A percentile compares a stretch with the other conserved stretches of the same genome.
These are phyloP conservation scores for Perdita meconis DNA, from an alignment of 2,888 invertebrate genomes.

Conservation along the genomic window DNA sequence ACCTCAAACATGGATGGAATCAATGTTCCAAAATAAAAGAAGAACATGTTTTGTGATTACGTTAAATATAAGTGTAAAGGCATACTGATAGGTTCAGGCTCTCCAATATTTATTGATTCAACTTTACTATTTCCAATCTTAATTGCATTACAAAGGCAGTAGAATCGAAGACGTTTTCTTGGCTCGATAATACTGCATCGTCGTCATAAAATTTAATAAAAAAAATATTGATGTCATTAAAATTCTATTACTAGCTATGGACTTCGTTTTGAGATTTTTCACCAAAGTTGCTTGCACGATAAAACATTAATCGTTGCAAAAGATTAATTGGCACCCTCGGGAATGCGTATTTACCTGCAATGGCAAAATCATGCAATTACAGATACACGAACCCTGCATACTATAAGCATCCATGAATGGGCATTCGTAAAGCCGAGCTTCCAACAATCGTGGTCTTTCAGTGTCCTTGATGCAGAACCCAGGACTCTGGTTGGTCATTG, in stretches of 20 bases:
- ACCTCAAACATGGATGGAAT: no score
- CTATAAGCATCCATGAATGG: slow-evolving; percentile 47
- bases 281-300: neutral
- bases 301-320: slow-evolving; percentile 35
- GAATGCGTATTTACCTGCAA: slow-evolving; percentile 2
- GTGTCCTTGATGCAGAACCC: slow-evolving; percentile 17
- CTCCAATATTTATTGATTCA: no score
- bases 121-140: neutral
- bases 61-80: no score
- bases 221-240: neutral
- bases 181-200: slow-evolving; percentile 2
- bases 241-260: neutral
- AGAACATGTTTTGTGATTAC: no score
- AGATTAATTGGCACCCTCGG: slow-evolving; percentile 41
- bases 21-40: no score
- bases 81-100: no score
- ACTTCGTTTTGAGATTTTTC: neutral
- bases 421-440: slow-evolving; percentile 38
- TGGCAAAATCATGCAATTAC: slow-evolving; percentile 4
- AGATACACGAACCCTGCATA: slow-evolving; percentile 35
- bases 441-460: slow-evolving; percentile 46
- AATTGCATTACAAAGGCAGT: neutral
- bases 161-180: neutral
- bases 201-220: neutral
- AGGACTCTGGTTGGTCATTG: slow-evolving; percentile 35